Evolutionary conservation across 2,888 invertebrate genomes (phyloP).

Genomic region (Listrodromus nycthemerus): DNA sequence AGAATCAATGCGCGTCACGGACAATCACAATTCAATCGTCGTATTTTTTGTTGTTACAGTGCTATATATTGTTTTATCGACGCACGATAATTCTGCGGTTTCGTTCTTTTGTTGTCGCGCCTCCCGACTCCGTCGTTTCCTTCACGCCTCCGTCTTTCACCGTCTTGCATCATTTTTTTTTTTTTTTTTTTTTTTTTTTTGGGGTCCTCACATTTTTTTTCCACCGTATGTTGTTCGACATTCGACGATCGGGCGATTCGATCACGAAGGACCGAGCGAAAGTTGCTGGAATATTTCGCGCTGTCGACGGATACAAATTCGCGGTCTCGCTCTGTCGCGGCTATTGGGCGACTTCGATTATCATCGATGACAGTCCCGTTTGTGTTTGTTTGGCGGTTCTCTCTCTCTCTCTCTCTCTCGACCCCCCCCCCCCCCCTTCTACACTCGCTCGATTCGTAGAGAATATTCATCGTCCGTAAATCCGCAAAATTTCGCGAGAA

Average conservation of each 20-base stretch:
- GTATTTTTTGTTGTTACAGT: neutral
- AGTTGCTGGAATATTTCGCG: neutral
- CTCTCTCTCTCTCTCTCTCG: constrained; percentile 12
- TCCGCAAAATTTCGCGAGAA: neutral
- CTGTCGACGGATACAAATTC: neutral
- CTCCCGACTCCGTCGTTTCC: neutral
- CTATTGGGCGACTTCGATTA: neutral
- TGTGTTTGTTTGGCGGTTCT: constrained; percentile 52
- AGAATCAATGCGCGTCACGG: neutral
- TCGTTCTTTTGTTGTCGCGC: constrained; percentile 1
- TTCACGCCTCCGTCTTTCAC: neutral
- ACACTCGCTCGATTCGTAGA: constrained; percentile 1
- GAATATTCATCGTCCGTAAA: neutral
- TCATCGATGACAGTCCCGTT: constrained; percentile 54
- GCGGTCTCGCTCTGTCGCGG: neutral
- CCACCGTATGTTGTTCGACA: constrained; percentile 4
- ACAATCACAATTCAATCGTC: neutral
- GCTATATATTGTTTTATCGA: neutral
- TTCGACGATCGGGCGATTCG: neutral
- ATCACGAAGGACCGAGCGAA: neutral
- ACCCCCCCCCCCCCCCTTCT: neutral
- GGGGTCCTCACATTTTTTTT: neutral
- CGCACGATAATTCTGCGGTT: neutral
- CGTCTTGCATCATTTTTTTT: constrained; percentile 6
- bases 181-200: constrained; percentile 14